These are phyloP conservation scores for Dicentrarchus labrax DNA, from an alignment of 2,113 vertebrate genomes.

Conservation along the genomic window DNA sequence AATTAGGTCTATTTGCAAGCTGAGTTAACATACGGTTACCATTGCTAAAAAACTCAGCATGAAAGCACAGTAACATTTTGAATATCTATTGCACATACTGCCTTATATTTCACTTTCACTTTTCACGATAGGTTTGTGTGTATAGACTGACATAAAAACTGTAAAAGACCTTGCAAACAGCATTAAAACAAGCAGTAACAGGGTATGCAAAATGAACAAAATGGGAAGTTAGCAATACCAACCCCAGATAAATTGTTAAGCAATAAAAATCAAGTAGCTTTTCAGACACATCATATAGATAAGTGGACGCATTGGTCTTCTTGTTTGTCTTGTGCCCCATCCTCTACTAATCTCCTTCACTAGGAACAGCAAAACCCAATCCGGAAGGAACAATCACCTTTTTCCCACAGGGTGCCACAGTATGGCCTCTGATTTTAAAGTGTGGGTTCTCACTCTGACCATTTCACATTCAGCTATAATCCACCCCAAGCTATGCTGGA, in stretches of 20 bases:
- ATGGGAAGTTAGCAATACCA: background rate
- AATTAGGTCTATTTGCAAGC: background rate
- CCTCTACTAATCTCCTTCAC: background rate
- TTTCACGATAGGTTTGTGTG: background rate
- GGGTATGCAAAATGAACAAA: background rate
- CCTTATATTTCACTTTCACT: too few species aligned
- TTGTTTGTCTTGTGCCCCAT: background rate
- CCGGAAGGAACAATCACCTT: background rate
- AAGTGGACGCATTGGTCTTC: background rate
- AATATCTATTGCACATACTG: background rate
- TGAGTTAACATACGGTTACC: background rate
- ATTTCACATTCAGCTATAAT: slow-evolving; percentile 17
- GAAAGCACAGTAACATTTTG: background rate
- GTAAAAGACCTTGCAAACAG: too few species aligned
- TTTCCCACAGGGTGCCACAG: background rate
- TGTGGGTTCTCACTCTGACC: slow-evolving; percentile 19
- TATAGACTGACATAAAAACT: too few species aligned
- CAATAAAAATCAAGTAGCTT: background rate
- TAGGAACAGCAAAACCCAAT: slow-evolving; percentile 2
- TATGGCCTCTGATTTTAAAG: background rate
- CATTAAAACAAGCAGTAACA: background rate
- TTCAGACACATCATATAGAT: background rate
- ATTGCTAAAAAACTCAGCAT: background rate
- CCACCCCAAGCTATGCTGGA: background rate
- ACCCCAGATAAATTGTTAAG: too few species aligned